Evolutionary conservation across 2,888 invertebrate genomes (phyloP), one percentile per base, ranked within the genome.

Genomic region (Drosophila fungiperda): DNA sequence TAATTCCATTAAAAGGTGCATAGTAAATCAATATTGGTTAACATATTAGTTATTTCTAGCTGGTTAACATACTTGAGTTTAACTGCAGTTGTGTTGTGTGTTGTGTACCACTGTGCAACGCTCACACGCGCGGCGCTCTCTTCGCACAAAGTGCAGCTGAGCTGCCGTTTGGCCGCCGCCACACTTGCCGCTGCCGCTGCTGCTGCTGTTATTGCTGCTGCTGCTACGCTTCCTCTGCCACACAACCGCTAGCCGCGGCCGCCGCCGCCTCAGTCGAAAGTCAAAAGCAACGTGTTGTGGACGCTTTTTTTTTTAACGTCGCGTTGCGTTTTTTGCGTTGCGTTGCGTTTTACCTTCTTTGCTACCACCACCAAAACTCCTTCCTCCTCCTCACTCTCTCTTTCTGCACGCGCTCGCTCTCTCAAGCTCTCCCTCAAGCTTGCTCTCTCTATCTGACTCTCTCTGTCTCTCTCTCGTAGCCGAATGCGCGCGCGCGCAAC

Each of bases 281-380:
- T 89, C 87, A 90, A 87, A 87, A 87, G 87, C 90, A 87, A 90
- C 87, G 87, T 87, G 87, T 87, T 87, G 90, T 87, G 87, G 87
- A 87, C 87, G 87, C 90, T 89, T 89, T 90, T 83, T 89, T 82
- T 89, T 90, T 89, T 88, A 71, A 80, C 80, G 76, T 82, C 77
- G 86, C 84, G 88, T 90, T 90, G 90, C 86, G 86, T 90, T 90
- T 90, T 87, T 87, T 82, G 88, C 85, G 88, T 87, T 87, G 89
- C 90, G 86, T 89, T 57, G 57, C 57, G 57, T 57, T 57, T 90
- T 84, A 89, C 84, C 79, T 85, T 85, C 76, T 64, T 75, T 72
- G 78, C 85, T 68, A 63, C 50, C 42, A 40, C 32, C 45, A 45
- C 45, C 45, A 45, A 45, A 8, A 45, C 45, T 45, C 67, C 74